These are phyloP conservation scores for Dicaeum eximium DNA, from an alignment of 2,113 vertebrate species.

Conservation along the genomic window DNA sequence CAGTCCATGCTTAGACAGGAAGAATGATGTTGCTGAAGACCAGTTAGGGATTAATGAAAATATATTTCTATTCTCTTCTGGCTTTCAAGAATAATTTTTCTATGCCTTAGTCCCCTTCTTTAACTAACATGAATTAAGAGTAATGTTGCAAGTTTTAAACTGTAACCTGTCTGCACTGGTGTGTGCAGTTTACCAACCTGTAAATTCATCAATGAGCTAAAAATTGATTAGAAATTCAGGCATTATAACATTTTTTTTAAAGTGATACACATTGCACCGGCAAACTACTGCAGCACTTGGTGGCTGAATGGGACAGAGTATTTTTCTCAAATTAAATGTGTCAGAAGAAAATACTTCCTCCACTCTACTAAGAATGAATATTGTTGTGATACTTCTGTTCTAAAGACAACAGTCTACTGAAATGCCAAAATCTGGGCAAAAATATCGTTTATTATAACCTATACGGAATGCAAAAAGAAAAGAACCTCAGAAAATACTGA, in stretches of 20 bases:
- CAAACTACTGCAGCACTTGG: not conserved
- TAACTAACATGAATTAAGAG: not conserved
- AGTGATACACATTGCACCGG: not conserved
- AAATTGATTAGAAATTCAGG: not conserved
- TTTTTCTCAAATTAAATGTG: not conserved
- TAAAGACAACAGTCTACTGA: not conserved
- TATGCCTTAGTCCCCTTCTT: not conserved
- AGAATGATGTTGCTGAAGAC: not conserved
- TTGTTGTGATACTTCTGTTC: not conserved
- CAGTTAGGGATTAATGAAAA: not conserved
- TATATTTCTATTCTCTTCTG: not conserved
- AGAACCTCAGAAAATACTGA: not conserved
- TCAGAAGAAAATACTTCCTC: not conserved
- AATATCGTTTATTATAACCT: not conserved
- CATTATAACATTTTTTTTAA: not conserved
- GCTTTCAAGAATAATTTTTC: not conserved
- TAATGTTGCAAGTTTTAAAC: not conserved
- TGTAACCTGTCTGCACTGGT: not conserved
- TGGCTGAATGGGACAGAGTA: not conserved
- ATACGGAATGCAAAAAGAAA: not conserved
- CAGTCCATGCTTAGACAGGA: not conserved
- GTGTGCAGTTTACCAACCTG: not conserved
- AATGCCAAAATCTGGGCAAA: not conserved
- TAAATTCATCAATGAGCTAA: not conserved
- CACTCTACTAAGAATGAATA: not conserved